These are phyloP conservation scores for Mugil cephalus DNA, from an alignment of 2,113 vertebrate species.

Conservation along the genomic window DNA sequence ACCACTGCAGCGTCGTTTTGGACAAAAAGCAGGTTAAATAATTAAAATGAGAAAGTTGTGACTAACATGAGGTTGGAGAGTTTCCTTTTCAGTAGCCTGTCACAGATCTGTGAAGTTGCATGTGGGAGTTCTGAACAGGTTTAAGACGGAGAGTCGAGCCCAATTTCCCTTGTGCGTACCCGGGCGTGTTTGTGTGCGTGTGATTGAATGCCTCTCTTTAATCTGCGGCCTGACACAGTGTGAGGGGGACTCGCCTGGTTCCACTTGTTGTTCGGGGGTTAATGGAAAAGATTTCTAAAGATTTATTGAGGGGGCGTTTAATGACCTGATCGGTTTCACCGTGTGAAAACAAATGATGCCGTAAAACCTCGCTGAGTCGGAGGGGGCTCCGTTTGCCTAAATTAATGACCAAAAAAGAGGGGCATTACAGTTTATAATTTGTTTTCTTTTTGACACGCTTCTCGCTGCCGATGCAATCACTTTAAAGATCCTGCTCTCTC, in stretches of 20 bases:
- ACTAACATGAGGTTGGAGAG: neutral
- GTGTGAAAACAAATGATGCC: constrained; percentile 81
- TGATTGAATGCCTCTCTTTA: constrained; percentile 76
- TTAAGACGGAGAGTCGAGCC: constrained; percentile 22
- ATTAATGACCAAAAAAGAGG: constrained; percentile 67
- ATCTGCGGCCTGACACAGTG: constrained; percentile 72
- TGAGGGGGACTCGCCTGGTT: constrained; percentile 73
- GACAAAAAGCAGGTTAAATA: constrained; percentile 49
- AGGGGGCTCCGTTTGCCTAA: constrained; percentile 57
- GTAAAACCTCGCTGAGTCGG: constrained; percentile 72
- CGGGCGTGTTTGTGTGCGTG: constrained; percentile 15
- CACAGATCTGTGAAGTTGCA: neutral
- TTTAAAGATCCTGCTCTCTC: neutral
- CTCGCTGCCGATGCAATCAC: neutral
- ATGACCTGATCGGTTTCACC: constrained; percentile 82
- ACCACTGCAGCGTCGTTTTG: constrained; percentile 16
- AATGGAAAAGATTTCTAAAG: constrained; percentile 82
- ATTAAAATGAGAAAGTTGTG: constrained; percentile 30
- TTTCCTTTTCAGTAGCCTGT: neutral
- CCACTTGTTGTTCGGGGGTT: constrained; percentile 77
- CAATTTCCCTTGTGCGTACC: neutral
- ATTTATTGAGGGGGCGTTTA: constrained; percentile 84
- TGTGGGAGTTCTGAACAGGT: constrained; percentile 16
- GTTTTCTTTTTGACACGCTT: constrained; percentile 54
- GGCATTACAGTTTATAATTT: constrained; percentile 55